Evolutionary conservation across 2,888 invertebrate species (phyloP).

Genomic region (Agriopis aurantiaria): DNA sequence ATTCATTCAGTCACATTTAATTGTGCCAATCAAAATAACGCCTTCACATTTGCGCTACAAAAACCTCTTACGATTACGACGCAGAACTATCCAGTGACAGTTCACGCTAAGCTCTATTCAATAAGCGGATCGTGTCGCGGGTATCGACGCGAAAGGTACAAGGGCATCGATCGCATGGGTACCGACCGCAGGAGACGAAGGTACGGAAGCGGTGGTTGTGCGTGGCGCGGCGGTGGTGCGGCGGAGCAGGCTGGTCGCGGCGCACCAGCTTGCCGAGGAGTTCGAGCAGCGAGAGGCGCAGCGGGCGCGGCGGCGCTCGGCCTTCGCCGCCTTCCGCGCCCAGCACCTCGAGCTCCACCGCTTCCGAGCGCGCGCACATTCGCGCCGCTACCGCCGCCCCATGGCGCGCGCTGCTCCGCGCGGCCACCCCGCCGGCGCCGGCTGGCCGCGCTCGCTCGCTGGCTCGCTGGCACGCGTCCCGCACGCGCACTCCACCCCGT

Average conservation of each 20-base stretch:
- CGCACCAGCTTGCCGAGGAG: constrained; percentile 88
- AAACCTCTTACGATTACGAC: constrained; percentile 35
- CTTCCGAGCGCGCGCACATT: constrained; percentile 93
- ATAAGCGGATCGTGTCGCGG: constrained; percentile 39
- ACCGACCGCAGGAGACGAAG: constrained; percentile 83
- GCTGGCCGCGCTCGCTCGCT: constrained; percentile 52
- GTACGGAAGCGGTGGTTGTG: constrained; percentile 87
- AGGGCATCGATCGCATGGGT: constrained; percentile 39
- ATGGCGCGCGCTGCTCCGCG: constrained; percentile 86
- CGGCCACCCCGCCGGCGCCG: constrained; percentile 59
- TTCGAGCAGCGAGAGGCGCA: constrained; percentile 89
- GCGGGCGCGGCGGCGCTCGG: constrained; percentile 90
- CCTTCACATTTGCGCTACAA: constrained; percentile 21
- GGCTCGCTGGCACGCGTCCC: constrained; percentile 62
- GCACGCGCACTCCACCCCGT: constrained; percentile 70
- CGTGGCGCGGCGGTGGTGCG: constrained; percentile 73
- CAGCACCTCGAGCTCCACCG: constrained; percentile 92
- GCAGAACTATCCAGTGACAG: constrained; percentile 42
- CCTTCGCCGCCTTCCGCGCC: constrained; percentile 91
- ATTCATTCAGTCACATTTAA: constrained; percentile 48
- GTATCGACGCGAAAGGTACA: constrained; percentile 13
- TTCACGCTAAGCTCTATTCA: constrained; percentile 44
- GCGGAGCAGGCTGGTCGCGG: constrained; percentile 78
- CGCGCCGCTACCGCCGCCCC: constrained; percentile 90
- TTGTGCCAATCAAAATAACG: constrained; percentile 38